Evolutionary conservation across 2,113 vertebrate species (phyloP), one percentile per base, ranked within the genome.

Genomic region (Pomatorhinus ruficollis): DNA sequence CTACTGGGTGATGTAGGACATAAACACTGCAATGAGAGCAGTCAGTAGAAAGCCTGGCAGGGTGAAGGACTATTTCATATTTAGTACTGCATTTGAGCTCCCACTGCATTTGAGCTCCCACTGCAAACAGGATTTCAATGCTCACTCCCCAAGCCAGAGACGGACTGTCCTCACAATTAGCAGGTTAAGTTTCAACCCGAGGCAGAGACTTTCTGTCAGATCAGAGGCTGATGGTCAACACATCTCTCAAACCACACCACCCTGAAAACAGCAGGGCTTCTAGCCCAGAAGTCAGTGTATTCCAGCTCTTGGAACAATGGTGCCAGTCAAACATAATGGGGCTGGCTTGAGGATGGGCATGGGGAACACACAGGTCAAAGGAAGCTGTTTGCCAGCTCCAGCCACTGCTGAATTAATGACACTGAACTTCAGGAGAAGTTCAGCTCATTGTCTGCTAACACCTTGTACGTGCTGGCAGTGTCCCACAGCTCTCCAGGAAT

Each of bases 281-380:
- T 1, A 72, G 21, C 20, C 27, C 71, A 30, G 25, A 2, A 12
- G 11, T 50, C 18, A 24, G 15, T 39, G 5, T 10, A 31, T 53
- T 37, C 9, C 12, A 27, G 61, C 30, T 85, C 53, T 37, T 28
- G 70, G 44, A 63, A 61, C 33, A 50, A 45, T 4, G 33, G 18
- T 33, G 47, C 33, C 27, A 21, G 6, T n/a, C 18, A 10, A 2
- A 16, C 27, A 49, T 3, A 21, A n/a, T 4, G 11, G 0, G 61
- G 56, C 50, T 65, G 33, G 23, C 31, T 25, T 83, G 71, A 24
- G 28, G 39, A 15, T 9, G 54, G 52, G 10, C 4, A 8, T 0
- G 0, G 31, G 31, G 25, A 68, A 30, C 25, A 22, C 33, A 11
- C 22, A 33, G 25, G 8, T 54, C n/a, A 15, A 25, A 71, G 49